Percentiles rank a stretch among this genome's conserved stretches.
phyloP scores from a whole-genome alignment of 1,140 invertebrate species.

The Musca vetustissima region DNA sequence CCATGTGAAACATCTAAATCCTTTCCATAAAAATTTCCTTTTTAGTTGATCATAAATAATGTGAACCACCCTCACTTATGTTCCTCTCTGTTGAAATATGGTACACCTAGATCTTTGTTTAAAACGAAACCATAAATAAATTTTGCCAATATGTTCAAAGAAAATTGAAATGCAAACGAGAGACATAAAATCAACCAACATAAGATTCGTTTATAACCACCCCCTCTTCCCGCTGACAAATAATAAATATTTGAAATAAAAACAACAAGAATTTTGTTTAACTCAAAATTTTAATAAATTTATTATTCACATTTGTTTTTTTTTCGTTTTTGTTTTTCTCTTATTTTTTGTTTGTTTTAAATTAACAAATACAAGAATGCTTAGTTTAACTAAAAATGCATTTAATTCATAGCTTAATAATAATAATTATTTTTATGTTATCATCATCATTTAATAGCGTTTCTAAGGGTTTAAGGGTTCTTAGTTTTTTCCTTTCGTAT shows the following conservation, averaged over 20 bases:
- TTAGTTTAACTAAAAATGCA: slow-evolving; percentile 22
- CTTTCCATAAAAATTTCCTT: no score
- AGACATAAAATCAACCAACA: neutral
- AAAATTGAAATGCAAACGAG: neutral
- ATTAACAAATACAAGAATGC: slow-evolving; percentile 19
- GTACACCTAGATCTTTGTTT: no score
- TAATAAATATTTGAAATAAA: neutral
- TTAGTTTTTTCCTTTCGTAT: neutral
- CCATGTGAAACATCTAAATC: no score
- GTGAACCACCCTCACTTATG: no score
- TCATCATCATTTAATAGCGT: neutral
- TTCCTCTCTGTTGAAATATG: no score
- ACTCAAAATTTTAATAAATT: slow-evolving; percentile 17
- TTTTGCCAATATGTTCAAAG: neutral
- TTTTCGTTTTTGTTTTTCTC: no score
- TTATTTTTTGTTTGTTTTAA: slow-evolving; percentile 13
- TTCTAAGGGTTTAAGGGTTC: neutral
- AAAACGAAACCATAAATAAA: no score
- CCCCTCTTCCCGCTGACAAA: neutral
- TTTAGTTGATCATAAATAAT: no score
- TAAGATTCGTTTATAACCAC: no score
- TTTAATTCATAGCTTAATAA: slow-evolving; percentile 1
- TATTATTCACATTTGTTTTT: slow-evolving; percentile 22
- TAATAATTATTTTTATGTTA: no score
- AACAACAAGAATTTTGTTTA: slow-evolving; percentile 21